Conservation (phyloP, 2,113 vertebrate species). For the Gymnobelideus leadbeateri region DNA sequence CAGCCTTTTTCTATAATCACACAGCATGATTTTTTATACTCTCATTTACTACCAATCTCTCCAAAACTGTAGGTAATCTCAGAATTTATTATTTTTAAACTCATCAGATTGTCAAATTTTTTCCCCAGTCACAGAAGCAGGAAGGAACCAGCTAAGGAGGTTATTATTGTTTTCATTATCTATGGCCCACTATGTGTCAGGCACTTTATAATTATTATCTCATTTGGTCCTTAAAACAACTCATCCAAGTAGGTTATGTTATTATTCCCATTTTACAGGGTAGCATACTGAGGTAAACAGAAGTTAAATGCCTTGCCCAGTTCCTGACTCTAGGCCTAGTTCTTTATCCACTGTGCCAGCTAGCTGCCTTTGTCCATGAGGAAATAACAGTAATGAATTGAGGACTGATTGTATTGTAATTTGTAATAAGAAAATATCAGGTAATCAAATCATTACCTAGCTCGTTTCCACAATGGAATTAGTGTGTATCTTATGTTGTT, state of each 20-base stretch:
- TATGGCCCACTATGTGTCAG: background rate
- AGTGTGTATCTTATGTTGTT: background rate
- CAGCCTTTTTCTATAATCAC: background rate
- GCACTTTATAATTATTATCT: background rate
- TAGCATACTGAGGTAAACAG: background rate
- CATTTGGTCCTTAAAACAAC: background rate
- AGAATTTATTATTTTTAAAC: slow-evolving; percentile 18
- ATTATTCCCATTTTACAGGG: background rate
- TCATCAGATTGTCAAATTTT: background rate
- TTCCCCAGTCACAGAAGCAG: background rate
- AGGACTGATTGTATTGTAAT: background rate
- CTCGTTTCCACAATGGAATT: background rate
- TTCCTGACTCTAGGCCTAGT: background rate
- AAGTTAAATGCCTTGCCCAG: background rate
- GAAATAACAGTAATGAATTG: background rate
- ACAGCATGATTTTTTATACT: background rate
- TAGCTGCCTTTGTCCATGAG: background rate
- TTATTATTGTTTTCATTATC: background rate
- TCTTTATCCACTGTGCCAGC: background rate
- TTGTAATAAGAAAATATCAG: background rate
- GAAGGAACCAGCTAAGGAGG: background rate
- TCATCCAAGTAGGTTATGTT: background rate
- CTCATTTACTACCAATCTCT: background rate
- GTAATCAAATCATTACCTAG: background rate
- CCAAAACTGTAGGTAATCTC: background rate